These are phyloP conservation scores for Galerucella pusilla DNA, from an alignment of 2,888 invertebrate genomes.

Conservation along the genomic window DNA sequence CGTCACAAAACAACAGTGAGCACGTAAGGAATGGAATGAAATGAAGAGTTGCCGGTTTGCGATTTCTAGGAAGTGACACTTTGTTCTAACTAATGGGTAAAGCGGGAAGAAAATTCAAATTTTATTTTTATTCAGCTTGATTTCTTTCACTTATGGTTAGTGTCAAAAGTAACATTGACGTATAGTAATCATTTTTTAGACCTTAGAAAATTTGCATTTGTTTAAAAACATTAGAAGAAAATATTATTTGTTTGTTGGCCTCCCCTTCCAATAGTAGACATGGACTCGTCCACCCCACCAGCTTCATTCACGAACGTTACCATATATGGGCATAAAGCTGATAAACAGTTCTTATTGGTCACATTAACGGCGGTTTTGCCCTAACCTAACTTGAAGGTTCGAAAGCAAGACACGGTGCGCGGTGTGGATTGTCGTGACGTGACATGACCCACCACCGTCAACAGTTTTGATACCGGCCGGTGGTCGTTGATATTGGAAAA, in stretches of 20 bases:
- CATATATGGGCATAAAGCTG: constrained; percentile 86
- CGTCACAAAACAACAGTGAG: constrained; percentile 62
- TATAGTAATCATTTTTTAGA: constrained; percentile 38
- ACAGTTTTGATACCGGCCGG: constrained; percentile 47
- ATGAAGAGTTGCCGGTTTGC: constrained; percentile 54
- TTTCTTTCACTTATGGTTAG: constrained; percentile 35
- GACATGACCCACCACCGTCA: constrained; percentile 3
- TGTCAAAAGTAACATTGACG: constrained; percentile 40
- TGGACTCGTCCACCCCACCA: constrained; percentile 67
- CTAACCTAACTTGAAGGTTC: constrained; percentile 61
- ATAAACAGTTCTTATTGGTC: constrained; percentile 74
- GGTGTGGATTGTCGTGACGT: constrained; percentile 19
- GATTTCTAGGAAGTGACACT: constrained; percentile 58
- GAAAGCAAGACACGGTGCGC: constrained; percentile 50
- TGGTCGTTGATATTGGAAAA: constrained; percentile 24
- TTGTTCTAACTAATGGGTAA: constrained; percentile 51
- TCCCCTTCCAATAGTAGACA: constrained; percentile 54
- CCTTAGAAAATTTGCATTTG: constrained; percentile 45
- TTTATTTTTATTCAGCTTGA: constrained; percentile 41
- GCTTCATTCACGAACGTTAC: constrained; percentile 75
- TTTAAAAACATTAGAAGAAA: constrained; percentile 47
- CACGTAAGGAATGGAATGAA: constrained; percentile 63
- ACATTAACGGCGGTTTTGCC: constrained; percentile 54
- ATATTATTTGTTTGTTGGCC: constrained; percentile 48
- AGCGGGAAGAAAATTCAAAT: constrained; percentile 55